A percentile compares a stretch with the other conserved stretches of the same genome.
These are phyloP conservation scores for Myioborus miniatus DNA, from an alignment of 2,797 vertebrate genomes.

Conservation along the genomic window DNA sequence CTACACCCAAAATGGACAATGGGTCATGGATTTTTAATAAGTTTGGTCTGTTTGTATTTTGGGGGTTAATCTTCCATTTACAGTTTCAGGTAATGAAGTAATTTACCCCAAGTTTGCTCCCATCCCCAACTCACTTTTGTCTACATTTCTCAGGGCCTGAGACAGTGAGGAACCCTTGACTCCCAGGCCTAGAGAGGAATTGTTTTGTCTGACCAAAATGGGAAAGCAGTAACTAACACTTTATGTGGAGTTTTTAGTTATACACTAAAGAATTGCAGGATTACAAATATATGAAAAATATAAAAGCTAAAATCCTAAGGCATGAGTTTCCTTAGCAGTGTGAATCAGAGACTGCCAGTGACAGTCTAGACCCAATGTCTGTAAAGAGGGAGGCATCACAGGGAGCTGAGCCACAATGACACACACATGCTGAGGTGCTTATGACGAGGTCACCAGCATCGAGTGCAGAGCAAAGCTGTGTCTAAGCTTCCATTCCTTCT, in stretches of 20 bases:
- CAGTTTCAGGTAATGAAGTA: background rate
- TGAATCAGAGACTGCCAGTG: background rate
- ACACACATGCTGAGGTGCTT: background rate
- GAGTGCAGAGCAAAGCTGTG: background rate
- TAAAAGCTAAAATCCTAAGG: background rate
- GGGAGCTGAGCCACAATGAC: background rate
- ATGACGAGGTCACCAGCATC: background rate
- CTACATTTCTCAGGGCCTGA: background rate
- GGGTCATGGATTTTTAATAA: accelerated
- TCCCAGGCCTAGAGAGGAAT: background rate
- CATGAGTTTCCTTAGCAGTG: background rate
- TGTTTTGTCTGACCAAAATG: background rate
- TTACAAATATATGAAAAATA: background rate
- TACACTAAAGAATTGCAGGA: background rate
- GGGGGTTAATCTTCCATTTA: background rate
- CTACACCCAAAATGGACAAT: accelerated
- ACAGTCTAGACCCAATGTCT: background rate
- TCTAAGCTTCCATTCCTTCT: background rate
- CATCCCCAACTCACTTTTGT: background rate
- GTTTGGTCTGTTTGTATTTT: background rate
- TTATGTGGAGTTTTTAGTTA: background rate
- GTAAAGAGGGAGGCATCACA: accelerated
- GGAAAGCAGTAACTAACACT: background rate
- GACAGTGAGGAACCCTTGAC: too few species aligned
- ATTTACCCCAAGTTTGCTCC: background rate